A percentile compares a stretch with the other conserved stretches of the same genome.
These are phyloP conservation scores for Venustoraphidia nigricollis DNA, from an alignment of 2,888 invertebrate species.

Conservation along the genomic window DNA sequence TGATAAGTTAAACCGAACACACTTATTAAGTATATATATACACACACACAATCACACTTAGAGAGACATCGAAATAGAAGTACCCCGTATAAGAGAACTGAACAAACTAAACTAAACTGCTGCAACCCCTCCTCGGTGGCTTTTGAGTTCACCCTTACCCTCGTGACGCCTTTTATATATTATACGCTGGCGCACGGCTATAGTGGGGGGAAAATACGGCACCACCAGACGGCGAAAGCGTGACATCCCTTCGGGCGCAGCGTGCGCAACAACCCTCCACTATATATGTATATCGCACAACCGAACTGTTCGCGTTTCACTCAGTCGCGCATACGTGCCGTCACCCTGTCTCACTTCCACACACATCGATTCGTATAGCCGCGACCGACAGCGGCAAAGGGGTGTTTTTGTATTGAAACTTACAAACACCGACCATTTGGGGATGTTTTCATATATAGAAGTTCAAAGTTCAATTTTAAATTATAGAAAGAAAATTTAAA, in stretches of 20 bases:
- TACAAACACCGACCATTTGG: too few species aligned
- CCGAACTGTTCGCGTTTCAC: too few species aligned
- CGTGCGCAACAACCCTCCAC: constrained; percentile 9
- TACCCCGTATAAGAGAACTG: constrained; percentile 22
- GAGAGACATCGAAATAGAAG: constrained; percentile 13
- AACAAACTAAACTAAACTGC: constrained; percentile 33
- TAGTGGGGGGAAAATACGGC: constrained; percentile 11
- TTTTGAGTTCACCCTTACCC: constrained; percentile 31
- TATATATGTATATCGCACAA: not conserved
- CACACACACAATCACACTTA: constrained; percentile 27
- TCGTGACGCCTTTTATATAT: constrained; percentile 32
- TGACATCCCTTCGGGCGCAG: constrained; percentile 3
- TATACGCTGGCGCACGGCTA: constrained; percentile 7
- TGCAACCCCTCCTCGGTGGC: constrained; percentile 36
- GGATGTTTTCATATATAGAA: too few species aligned
- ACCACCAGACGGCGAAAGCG: constrained; percentile 8
- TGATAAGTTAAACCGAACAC: constrained; percentile 10
- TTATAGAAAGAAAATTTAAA: too few species aligned
- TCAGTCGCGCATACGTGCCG: too few species aligned
- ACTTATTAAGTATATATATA: constrained; percentile 4
- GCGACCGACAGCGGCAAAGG: too few species aligned
- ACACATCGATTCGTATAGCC: too few species aligned
- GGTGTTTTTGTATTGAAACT: too few species aligned
- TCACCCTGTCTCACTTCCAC: too few species aligned
- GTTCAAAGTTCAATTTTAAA: too few species aligned